Base-by-base conservation (phyloP, 2,113 vertebrate species). In the Melanocharis versteri region DNA sequence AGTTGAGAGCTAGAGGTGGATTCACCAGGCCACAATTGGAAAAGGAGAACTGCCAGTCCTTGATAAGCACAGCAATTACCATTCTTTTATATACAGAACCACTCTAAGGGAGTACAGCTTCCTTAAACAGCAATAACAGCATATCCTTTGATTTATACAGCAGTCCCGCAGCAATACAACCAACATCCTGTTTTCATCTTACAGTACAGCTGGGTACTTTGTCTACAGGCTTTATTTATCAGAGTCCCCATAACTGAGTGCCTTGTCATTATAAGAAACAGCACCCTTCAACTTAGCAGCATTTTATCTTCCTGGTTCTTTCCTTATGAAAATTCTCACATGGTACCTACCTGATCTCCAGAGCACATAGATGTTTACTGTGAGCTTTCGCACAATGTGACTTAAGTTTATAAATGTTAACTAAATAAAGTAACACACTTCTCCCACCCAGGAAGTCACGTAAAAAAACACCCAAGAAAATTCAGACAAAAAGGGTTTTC, bases 131-230 rank as follows among this genome's bases (percentile, higher is more conserved):
- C 79, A 96, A 96, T 97, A 97, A 95, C 72, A 96, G 78, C 95
- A 96, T 93, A 97, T 97, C 96, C 95, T 97, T 97, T 95, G 91
- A 93, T 78, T 94, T 97, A 97, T 53, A 93, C 84, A 73, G 75
- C n/a, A 95, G 87, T 87, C 33, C 81, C 95, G 87, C 87, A 95
- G 82, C 51, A 86, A 87, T 62, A 79, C 51, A 97, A 96, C 51
- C 83, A 96, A 72, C 61, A 96, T 96, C 96, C 97, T 97, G 97
- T 97, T 97, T 97, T 97, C 83, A 90, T 93, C 91, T 87, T 95
- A 19, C 57, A 94, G 96, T 89, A 90, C 92, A 97, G 84, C 92
- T 97, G 90, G 89, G 64, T 58, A 93, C 86, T 95, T 94, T 87
- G 80, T 81, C 60, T 80, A 44, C 4, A 6, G 61, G 42, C 42